Evolutionary conservation across 2,888 invertebrate genomes (phyloP), one percentile per base, ranked within the genome.

Genomic region (Brenthis ino): DNA sequence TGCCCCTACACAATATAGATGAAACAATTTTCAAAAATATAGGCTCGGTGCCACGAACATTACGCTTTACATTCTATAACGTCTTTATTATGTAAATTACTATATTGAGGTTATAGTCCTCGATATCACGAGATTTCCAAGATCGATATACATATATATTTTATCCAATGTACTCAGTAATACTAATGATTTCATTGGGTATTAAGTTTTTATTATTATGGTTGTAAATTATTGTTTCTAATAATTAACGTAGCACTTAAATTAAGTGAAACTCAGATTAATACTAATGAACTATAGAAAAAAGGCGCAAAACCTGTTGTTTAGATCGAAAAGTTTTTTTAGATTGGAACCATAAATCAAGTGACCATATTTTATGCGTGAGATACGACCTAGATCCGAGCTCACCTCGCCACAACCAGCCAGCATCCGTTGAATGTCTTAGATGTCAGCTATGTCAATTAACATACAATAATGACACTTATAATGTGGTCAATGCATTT

Each of bases 401-500:
- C 67, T 60, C 48, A 54, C 69, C 48, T 56, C 53, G 56, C 64
- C 51, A 65, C 64, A 68, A 64, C 66, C 66, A 58, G 66, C 70
- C 61, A 37, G 63, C 58, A 68, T 66, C 60, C 57, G 65, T 58
- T 65, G 65, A 56, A 65, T 64, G 47, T 56, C 60, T 68, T 55
- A 64, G 66, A 70, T 72, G 70, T 64, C 68, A 66, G 64, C 60
- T 67, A 66, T 64, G 56, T 64, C 68, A 65, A 72, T 72, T 72
- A 72, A 64, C 72, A 72, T 72, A 72, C 68, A 72, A 70, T 70
- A 72, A 70, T 72, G 69, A 72, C 60, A 71, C 64, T 64, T 60
- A 69, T 63, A 69, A 57, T 61, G 53, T 61, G 64, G 50, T 50
- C 67, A 67, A 67, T 68, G 65, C 67, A 72, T 69, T 72, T 64